phyloP scores from a whole-genome alignment of 1,140 invertebrate genomes.

The Nephila pilipes region DNA sequence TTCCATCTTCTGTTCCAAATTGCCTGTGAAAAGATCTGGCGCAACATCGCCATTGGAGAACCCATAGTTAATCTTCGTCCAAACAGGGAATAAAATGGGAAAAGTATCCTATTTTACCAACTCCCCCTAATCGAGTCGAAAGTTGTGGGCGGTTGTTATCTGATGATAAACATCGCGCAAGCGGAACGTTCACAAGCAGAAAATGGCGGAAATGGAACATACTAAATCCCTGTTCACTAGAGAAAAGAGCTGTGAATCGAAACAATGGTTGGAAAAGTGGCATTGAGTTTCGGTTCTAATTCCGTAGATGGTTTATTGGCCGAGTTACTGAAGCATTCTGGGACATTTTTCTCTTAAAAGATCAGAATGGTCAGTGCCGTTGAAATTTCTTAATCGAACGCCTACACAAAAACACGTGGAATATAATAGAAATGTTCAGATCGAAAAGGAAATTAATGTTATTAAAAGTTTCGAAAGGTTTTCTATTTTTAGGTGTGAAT shows the following conservation, averaged over 20 bases:
- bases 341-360: not conserved
- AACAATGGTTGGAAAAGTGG: constrained; percentile 23
- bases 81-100: not conserved
- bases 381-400: not conserved
- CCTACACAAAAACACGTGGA: too few species aligned
- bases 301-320: constrained; percentile 13
- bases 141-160: not conserved
- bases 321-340: not conserved
- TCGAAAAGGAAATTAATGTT: not conserved
- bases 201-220: constrained; percentile 57
- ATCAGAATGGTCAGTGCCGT: not conserved
- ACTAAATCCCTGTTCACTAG: not conserved
- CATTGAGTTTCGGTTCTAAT: not conserved
- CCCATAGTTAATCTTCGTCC: not conserved
- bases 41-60: not conserved
- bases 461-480: not conserved
- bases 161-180: constrained; percentile 8
- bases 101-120: not conserved
- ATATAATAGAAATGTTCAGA: not conserved
- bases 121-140: not conserved
- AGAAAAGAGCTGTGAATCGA: constrained; percentile 33
- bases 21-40: not conserved
- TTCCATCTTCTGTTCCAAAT: not conserved
- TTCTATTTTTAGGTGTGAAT: not conserved
- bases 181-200: constrained; percentile 49